A percentile compares a stretch with the other conserved stretches of the same genome.
Evolutionary conservation across 2,113 vertebrate genomes (phyloP).

Genomic region (Xenus cinereus): DNA sequence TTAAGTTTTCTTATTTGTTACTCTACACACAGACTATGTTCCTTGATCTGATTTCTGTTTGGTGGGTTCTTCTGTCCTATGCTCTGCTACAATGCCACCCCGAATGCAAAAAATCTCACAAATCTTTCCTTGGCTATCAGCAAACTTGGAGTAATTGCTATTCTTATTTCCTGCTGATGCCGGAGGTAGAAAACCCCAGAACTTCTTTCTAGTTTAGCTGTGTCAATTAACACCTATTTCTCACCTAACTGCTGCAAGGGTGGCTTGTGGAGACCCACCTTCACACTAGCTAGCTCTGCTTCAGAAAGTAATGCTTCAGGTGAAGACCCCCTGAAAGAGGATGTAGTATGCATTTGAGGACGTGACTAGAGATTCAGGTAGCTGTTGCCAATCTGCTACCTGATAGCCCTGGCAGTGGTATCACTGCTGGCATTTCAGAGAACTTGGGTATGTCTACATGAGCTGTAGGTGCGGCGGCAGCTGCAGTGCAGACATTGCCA

Average conservation of each 20-base stretch:
- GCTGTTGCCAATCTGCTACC: not conserved
- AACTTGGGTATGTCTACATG: fast-evolving
- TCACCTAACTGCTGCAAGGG: not conserved
- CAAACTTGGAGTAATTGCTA: not conserved
- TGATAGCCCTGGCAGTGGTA: fast-evolving
- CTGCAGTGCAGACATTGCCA: not conserved
- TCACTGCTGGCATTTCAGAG: not conserved
- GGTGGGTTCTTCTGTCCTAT: not conserved
- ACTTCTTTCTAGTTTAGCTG: not conserved
- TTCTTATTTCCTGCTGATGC: not conserved
- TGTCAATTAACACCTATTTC: not conserved
- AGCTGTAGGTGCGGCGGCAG: not conserved
- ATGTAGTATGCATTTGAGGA: not conserved
- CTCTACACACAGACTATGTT: not conserved
- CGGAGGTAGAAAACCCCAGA: not conserved
- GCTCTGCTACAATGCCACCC: not conserved
- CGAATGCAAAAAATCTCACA: not conserved
- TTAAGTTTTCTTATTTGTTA: not conserved
- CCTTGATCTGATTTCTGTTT: not conserved
- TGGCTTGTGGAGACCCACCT: not conserved
- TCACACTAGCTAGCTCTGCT: not conserved
- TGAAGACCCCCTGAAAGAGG: not conserved
- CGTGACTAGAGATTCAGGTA: not conserved
- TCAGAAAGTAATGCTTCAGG: not conserved
- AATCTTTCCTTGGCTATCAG: not conserved